phyloP scores from a whole-genome alignment of 2,113 vertebrate genomes.

The Carassius carassius region DNA sequence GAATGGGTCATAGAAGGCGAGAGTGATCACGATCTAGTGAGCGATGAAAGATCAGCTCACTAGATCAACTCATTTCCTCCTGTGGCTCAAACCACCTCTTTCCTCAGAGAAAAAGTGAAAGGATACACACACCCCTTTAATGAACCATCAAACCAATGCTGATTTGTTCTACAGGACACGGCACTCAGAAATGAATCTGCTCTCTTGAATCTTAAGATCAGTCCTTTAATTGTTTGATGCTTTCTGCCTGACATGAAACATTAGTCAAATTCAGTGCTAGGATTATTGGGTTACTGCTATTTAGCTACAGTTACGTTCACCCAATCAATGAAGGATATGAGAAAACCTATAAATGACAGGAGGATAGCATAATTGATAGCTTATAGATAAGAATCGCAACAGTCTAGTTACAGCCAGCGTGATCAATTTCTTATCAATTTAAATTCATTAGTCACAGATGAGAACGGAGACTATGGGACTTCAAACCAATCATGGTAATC shows the following conservation, averaged over 20 bases:
- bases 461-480: slow-evolving; percentile 45
- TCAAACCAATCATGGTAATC: slow-evolving; percentile 40
- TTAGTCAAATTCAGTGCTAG: slow-evolving; percentile 9
- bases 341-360: slow-evolving; percentile 37
- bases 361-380: slow-evolving; percentile 41
- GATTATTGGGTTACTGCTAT: slow-evolving; percentile 15
- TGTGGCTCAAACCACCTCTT: slow-evolving; percentile 25
- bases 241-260: neutral
- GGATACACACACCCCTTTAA: slow-evolving; percentile 35
- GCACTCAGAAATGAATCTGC: neutral
- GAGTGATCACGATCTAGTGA: neutral
- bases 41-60: slow-evolving; percentile 13
- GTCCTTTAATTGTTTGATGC: slow-evolving; percentile 1
- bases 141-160: slow-evolving; percentile 33
- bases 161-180: neutral
- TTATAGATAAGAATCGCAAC: slow-evolving; percentile 36
- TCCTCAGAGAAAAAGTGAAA: slow-evolving; percentile 19
- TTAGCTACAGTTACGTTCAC: slow-evolving; percentile 50
- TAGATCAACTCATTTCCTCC: slow-evolving; percentile 22
- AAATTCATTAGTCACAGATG: slow-evolving; percentile 54
- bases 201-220: neutral
- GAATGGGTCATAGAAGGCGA: neutral
- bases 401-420: slow-evolving; percentile 34
- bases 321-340: slow-evolving; percentile 38
- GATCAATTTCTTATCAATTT: slow-evolving; percentile 60